phyloP scores from a whole-genome alignment of 2,888 invertebrate genomes.

The Nemotelus nigrinus region DNA sequence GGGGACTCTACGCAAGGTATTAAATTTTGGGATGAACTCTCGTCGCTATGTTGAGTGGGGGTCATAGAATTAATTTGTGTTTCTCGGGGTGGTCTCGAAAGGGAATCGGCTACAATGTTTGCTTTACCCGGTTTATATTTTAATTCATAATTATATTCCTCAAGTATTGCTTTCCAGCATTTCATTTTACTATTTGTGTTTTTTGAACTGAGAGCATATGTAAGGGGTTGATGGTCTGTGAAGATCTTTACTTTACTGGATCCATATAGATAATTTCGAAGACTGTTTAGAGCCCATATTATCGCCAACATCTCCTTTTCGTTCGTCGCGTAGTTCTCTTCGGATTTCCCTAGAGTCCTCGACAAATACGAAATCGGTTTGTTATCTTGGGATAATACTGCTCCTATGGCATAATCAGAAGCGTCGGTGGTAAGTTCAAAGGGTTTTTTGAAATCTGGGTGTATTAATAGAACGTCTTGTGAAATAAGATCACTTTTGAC shows the following conservation, averaged over 20 bases:
- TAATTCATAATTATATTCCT: slow-evolving; percentile 36
- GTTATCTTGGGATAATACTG: not conserved
- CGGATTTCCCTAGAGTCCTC: too few species aligned
- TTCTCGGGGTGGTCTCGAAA: slow-evolving; percentile 13
- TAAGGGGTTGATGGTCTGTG: slow-evolving; percentile 43
- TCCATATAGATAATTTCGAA: too few species aligned
- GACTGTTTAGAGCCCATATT: too few species aligned
- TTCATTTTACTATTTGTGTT: slow-evolving; percentile 46
- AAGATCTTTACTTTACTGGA: too few species aligned
- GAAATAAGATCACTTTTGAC: not conserved
- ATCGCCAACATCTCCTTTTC: too few species aligned
- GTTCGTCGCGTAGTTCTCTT: too few species aligned
- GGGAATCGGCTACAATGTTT: slow-evolving; percentile 38
- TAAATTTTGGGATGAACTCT: slow-evolving; percentile 37
- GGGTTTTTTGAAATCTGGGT: slow-evolving; percentile 2
- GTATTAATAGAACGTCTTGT: not conserved
- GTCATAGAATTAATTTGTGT: slow-evolving; percentile 33
- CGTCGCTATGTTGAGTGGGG: slow-evolving; percentile 30
- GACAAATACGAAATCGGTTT: not conserved
- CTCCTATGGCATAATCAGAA: not conserved
- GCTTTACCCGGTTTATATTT: slow-evolving; percentile 45
- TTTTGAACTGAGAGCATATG: slow-evolving; percentile 47
- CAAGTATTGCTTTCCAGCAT: not conserved
- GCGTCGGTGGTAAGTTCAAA: not conserved
- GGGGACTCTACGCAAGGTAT: slow-evolving; percentile 34